phyloP scores from a whole-genome alignment of 1,140 invertebrate genomes.

The Ylistrum balloti region DNA sequence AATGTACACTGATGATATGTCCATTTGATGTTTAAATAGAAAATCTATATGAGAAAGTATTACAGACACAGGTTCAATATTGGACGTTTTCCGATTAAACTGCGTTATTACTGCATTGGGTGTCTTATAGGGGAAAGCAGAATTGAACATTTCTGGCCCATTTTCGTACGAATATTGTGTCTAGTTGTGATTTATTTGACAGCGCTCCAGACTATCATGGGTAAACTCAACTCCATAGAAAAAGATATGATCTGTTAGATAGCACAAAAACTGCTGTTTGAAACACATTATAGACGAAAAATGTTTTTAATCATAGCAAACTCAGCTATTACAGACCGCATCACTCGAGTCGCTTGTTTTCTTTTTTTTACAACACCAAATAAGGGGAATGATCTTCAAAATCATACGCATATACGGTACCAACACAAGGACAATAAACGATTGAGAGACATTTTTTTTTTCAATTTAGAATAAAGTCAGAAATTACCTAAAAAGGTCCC shows the following conservation, averaged over 20 bases:
- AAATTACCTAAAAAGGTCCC: too few species aligned
- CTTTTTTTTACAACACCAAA: background rate
- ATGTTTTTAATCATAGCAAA: background rate
- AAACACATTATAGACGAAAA: background rate
- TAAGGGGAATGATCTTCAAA: too few species aligned
- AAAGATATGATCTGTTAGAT: constrained; percentile 7
- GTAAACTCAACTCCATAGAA: constrained; percentile 6
- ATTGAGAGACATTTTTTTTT: too few species aligned
- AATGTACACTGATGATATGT: constrained; percentile 1
- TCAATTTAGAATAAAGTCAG: too few species aligned
- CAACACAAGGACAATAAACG: too few species aligned
- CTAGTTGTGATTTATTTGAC: constrained; percentile 34
- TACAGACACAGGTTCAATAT: background rate
- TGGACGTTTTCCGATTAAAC: background rate
- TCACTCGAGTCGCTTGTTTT: background rate
- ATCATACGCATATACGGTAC: too few species aligned
- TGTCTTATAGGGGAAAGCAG: background rate
- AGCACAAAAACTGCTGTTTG: background rate
- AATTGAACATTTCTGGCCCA: background rate
- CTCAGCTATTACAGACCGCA: background rate
- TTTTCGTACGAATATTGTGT: background rate
- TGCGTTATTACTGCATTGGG: background rate
- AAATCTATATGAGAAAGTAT: background rate
- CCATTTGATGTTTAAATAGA: background rate
- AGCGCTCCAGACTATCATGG: background rate